These are phyloP conservation scores for Sebastolobus altivelis DNA, from an alignment of 2,797 vertebrate species.

Conservation along the genomic window DNA sequence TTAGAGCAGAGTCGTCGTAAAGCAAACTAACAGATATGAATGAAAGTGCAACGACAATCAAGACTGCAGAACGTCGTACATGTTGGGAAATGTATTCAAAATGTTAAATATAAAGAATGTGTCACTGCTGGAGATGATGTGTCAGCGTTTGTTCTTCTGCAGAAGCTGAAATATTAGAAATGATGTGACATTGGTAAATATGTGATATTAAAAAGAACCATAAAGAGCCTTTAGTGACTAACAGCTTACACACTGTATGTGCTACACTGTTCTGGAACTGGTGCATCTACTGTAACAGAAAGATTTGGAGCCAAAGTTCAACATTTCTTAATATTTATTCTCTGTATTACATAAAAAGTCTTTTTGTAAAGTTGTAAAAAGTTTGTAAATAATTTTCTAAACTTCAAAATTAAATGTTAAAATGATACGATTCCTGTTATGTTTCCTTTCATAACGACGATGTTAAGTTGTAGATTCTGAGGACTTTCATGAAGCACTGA, in stretches of 20 bases:
- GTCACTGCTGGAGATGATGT: neutral
- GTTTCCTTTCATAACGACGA: slow-evolving; percentile 20
- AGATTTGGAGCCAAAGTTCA: neutral
- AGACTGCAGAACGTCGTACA: slow-evolving; percentile 61
- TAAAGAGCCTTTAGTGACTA: neutral
- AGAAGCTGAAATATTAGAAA: neutral
- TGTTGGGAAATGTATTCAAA: slow-evolving; percentile 30
- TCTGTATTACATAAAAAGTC: slow-evolving; percentile 30
- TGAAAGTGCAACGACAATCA: slow-evolving; percentile 42
- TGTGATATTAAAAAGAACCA: slow-evolving; percentile 5
- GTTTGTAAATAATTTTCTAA: slow-evolving; percentile 42
- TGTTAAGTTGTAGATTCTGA: neutral
- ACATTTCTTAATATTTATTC: slow-evolving; percentile 68
- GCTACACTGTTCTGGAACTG: neutral
- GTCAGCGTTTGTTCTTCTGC: neutral
- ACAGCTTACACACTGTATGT: neutral
- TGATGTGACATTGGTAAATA: slow-evolving; percentile 5
- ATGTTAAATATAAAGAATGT: slow-evolving; percentile 35
- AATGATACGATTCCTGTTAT: neutral
- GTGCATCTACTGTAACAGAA: slow-evolving; percentile 2
- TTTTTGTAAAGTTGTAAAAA: slow-evolving; percentile 47
- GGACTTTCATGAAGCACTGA: neutral
- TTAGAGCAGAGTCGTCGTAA: neutral
- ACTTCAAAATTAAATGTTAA: slow-evolving; percentile 67
- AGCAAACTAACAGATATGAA: neutral